phyloP scores from a whole-genome alignment of 2,113 vertebrate species.

The Aegotheles bennettii region DNA sequence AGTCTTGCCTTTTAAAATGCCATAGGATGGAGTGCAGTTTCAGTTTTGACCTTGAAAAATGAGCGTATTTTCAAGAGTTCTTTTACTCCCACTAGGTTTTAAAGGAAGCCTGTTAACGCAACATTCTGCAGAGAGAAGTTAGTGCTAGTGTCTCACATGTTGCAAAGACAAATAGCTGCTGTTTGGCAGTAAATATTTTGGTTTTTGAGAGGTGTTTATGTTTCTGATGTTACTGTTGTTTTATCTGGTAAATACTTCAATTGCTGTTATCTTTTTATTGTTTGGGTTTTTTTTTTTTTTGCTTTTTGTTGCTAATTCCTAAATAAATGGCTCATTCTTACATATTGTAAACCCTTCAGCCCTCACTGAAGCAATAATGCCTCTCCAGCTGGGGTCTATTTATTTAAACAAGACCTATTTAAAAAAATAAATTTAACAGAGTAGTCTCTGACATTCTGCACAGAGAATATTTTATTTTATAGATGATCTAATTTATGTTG shows the following conservation, averaged over 20 bases:
- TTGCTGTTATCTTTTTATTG: not conserved
- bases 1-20: not conserved
- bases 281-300: not conserved
- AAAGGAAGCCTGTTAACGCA: not conserved
- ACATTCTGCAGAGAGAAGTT: not conserved
- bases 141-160: not conserved
- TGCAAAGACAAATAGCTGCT: not conserved
- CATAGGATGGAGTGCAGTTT: not conserved
- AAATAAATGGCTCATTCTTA: not conserved
- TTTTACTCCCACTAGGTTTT: not conserved
- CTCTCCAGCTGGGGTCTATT: not conserved
- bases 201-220: not conserved
- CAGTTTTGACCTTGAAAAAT: not conserved
- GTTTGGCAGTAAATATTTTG: not conserved
- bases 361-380: not conserved
- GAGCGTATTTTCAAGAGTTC: not conserved
- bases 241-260: not conserved
- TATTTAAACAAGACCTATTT: not conserved
- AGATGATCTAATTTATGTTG: not conserved
- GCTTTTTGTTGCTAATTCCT: not conserved
- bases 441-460: not conserved
- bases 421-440: not conserved
- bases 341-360: not conserved
- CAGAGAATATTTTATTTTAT: not conserved
- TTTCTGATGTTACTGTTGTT: constrained; percentile 17